These are phyloP conservation scores for Spheniscus mendiculus DNA, from an alignment of 2,113 vertebrate species.

Conservation along the genomic window DNA sequence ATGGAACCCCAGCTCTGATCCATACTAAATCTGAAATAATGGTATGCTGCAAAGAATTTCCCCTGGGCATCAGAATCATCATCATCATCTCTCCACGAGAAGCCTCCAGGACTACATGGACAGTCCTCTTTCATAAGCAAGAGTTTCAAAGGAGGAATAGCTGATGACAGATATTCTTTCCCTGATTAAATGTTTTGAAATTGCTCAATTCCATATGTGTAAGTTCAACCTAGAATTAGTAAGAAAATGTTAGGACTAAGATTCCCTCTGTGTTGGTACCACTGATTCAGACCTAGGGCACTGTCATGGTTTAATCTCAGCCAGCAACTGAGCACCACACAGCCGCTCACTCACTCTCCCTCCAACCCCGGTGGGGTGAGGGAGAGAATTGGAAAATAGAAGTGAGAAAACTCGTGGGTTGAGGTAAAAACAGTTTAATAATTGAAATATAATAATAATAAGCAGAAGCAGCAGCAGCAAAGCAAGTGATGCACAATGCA, in stretches of 20 bases:
- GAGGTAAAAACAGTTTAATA: too few species aligned
- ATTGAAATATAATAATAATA: too few species aligned
- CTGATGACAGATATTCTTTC: neutral
- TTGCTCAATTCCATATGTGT: neutral
- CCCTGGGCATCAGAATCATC: neutral
- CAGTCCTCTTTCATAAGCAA: neutral
- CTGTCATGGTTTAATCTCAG: too few species aligned
- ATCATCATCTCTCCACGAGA: neutral
- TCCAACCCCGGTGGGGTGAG: too few species aligned
- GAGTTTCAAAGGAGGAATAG: neutral
- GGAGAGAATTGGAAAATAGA: too few species aligned
- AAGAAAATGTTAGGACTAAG: neutral
- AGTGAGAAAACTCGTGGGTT: too few species aligned
- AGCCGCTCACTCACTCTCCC: too few species aligned
- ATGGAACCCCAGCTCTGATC: neutral
- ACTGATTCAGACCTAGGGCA: neutral
- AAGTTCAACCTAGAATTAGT: neutral
- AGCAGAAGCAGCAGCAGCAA: too few species aligned
- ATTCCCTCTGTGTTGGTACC: neutral
- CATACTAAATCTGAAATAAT: neutral
- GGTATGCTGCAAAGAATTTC: neutral
- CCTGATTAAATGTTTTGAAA: neutral
- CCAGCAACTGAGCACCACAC: too few species aligned
- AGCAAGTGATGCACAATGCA: too few species aligned
- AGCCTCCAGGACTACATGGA: neutral